Conservation (phyloP, 2,113 vertebrate species). For the human region DNA sequence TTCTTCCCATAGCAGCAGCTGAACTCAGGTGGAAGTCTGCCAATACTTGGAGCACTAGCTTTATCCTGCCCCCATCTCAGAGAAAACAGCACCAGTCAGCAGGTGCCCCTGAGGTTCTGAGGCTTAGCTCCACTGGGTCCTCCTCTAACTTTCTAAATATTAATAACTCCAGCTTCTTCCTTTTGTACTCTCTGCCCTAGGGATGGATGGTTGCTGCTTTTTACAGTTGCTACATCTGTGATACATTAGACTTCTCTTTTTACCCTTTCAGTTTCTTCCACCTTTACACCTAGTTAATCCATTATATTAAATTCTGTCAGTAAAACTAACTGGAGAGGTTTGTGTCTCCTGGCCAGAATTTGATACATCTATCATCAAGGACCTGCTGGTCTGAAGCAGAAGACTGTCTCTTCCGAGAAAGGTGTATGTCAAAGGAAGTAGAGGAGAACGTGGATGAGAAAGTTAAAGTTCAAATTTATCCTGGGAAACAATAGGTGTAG, state of each 20-base stretch:
- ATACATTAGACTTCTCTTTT: neutral
- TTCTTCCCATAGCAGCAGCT: neutral
- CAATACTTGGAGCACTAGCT: neutral
- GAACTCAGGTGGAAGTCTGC: neutral
- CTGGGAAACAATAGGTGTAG: neutral
- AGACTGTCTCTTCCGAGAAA: neutral
- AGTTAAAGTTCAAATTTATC: neutral
- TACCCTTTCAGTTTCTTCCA: neutral
- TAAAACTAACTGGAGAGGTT: neutral
- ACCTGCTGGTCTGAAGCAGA: neutral
- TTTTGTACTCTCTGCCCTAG: neutral
- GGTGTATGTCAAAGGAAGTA: neutral
- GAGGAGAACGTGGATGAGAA: neutral
- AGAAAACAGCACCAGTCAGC: neutral
- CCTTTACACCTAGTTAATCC: neutral
- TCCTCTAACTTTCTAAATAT: neutral
- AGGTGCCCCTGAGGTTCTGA: neutral
- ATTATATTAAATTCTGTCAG: neutral
- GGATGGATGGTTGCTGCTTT: neutral
- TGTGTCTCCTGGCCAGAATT: neutral
- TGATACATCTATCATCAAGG: neutral
- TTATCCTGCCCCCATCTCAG: neutral
- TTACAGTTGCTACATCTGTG: neutral
- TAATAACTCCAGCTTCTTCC: neutral
- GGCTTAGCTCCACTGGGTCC: neutral